Evolutionary conservation across 2,797 vertebrate species (phyloP), one percentile per base, ranked within the genome.

Genomic region (Prionace glauca): DNA sequence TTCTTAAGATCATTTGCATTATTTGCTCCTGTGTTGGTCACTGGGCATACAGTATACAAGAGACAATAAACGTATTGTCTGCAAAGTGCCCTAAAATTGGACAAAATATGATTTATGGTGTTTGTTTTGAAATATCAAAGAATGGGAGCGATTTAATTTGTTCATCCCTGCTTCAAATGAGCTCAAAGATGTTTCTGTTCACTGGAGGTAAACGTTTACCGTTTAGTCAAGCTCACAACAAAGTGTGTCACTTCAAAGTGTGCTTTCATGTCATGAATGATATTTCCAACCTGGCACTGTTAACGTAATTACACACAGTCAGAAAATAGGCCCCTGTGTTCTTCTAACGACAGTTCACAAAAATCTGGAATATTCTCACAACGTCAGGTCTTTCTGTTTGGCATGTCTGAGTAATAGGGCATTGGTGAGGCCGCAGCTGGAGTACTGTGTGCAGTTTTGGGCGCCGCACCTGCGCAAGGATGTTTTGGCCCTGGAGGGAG

Each of bases 181-280:
- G 88, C n/a, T 92, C 22, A 91, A 91, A 91, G 88, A 60, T 92
- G 62, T 41, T 92, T 26, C 36, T 67, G n/a, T 92, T 92, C 62
- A 92, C 90, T 69, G 22, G 90, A 92, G n/a, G 65, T 92, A 92
- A 92, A 67, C 62, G 41, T 69, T 67, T 67, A 67, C 62, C 41
- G 62, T 41, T 24, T 10, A 41, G n/a, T 41, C n/a, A 14, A 69
- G 90, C 90, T 20, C 65, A 69, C 65, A 67, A 65, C 90, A 92
- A n/a, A 92, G 65, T 69, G 65, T 92, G n/a, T 67, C 65, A 92
- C 90, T 92, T 92, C 90, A 92, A 92, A 92, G n/a, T 92, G 90
- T 92, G 90, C 90, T 92, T 92, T 92, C 67, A 92, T 92, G 90
- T 92, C 36, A 8, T 69, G 90, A 92, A 41, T 92, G 65, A 92